Evolutionary conservation across 2,113 vertebrate species (phyloP).

Genomic region (Anguilla japonica): DNA sequence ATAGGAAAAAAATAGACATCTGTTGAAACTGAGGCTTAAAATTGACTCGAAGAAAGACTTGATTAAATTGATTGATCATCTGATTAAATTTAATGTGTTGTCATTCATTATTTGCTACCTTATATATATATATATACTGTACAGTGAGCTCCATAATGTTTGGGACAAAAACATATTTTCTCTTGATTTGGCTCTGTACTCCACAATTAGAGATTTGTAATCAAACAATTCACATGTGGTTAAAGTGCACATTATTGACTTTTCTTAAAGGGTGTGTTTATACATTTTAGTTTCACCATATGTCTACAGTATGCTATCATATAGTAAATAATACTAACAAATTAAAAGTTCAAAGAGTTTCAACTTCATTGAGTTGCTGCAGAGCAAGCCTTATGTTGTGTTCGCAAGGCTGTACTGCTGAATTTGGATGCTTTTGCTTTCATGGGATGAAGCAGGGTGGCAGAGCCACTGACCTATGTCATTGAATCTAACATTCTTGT

Average conservation of each 20-base stretch:
- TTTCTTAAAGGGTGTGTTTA: no score
- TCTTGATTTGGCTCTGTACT: no score
- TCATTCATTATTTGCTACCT: not conserved
- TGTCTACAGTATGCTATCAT: no score
- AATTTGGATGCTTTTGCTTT: not conserved
- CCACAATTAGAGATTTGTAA: no score
- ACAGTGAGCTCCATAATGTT: no score
- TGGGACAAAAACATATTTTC: no score
- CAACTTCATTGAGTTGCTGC: not conserved
- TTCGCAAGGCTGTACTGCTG: not conserved
- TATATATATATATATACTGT: no score
- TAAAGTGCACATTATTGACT: no score
- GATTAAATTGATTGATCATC: constrained; percentile 13
- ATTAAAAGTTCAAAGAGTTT: not conserved
- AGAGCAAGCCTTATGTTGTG: not conserved
- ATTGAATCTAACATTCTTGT: constrained; percentile 1
- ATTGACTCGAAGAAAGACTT: not conserved
- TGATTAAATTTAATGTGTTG: not conserved
- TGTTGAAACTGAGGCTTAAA: not conserved
- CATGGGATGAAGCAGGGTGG: not conserved
- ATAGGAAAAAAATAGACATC: constrained; percentile 15
- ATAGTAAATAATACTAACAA: no score
- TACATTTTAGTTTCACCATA: no score
- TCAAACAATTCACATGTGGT: no score
- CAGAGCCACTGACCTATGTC: constrained; percentile 12